Base-by-base conservation (phyloP, 2,113 vertebrate species). In the Cololabis saira region DNA sequence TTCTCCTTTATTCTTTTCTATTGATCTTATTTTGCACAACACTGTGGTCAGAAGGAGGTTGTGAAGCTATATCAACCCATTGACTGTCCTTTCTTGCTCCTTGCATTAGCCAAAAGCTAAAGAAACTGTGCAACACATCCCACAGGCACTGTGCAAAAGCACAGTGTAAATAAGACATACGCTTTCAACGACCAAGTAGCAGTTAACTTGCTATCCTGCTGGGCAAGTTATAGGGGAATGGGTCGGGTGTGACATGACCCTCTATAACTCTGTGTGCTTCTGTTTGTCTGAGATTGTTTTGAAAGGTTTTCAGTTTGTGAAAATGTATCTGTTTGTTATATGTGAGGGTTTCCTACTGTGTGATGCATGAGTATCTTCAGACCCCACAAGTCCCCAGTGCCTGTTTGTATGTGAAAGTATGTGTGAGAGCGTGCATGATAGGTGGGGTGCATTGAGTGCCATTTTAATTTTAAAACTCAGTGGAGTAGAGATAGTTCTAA, bases 401-500 rank as follows among this genome's bases (percentile, higher is more conserved):
- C 57, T 68, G 66, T 74, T 80, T 70, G 67, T 74, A 55, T 67
- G 63, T 72, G 57, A 55, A 65, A 67, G 73, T 50, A 22, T 71
- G 22, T 60, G 40, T 33, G 12, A 13, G 9, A 61, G 65, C 59
- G 68, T 79, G 77, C 58, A 70, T 60, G 85, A 78, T 89, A 88
- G 85, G 85, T 80, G 73, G 81, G 78, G 80, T 83, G 81, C 71
- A 81, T 56, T 61, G 44, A 80, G 74, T 82, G 73, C 81, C 71
- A 81, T 87, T 86, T 89, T 86, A 84, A 87, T 88, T 86, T 90
- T 87, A 90, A 92, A 90, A 91, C 81, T 90, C 85, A 89, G 76
- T 91, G 88, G 78, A 89, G 88, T 89, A 90, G 87, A 88, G 84
- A 90, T 86, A 69, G 81, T 88, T 87, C 80, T 91, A 90, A 91